Evolutionary conservation across 2,888 invertebrate species (phyloP).

Genomic region (Drosophila bunnanda): DNA sequence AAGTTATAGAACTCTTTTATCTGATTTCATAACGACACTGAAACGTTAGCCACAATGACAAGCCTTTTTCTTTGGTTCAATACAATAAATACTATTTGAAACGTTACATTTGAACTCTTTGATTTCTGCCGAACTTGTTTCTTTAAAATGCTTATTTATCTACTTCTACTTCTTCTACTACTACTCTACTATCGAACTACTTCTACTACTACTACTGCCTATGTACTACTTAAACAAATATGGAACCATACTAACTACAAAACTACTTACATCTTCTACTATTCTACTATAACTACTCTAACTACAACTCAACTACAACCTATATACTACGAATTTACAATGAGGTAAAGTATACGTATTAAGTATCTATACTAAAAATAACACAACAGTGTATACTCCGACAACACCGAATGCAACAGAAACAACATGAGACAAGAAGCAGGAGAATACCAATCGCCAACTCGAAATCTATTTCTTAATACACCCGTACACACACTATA

Average conservation of each 20-base stretch:
- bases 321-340: constrained; percentile 82
- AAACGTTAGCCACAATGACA: constrained; percentile 11
- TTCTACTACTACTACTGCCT: constrained; percentile 61
- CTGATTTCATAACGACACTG: background rate
- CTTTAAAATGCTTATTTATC: constrained; percentile 74
- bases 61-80: constrained; percentile 7
- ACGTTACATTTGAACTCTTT: constrained; percentile 60
- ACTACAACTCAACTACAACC: constrained; percentile 75
- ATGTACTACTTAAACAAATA: constrained; percentile 65
- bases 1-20: constrained; percentile 13
- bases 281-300: constrained; percentile 74
- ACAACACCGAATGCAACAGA: constrained; percentile 8
- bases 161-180: constrained; percentile 74
- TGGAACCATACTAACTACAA: constrained; percentile 82
- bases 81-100: constrained; percentile 40
- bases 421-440: constrained; percentile 9
- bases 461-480: constrained; percentile 8
- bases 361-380: constrained; percentile 50
- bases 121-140: constrained; percentile 66
- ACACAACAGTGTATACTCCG: constrained; percentile 16
- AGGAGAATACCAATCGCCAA: constrained; percentile 16
- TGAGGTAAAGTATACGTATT: constrained; percentile 83
- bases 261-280: constrained; percentile 82
- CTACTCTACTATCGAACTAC: constrained; percentile 71
- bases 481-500: constrained; percentile 6